Conservation (phyloP, 2,888 invertebrate species). For the Caenorhabditis becei region DNA sequence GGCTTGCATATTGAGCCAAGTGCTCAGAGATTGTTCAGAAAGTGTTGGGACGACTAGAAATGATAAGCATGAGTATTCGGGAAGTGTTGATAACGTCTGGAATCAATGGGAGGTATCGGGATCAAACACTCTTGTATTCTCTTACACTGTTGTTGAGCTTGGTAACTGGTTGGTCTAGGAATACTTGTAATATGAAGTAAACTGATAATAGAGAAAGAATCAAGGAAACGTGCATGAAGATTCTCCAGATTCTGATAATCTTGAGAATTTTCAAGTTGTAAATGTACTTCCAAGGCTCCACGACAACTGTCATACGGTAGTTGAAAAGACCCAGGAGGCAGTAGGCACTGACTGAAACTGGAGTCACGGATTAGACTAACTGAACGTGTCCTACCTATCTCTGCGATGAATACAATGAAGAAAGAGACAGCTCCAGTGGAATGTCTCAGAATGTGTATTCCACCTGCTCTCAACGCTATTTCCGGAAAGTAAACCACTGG, state of each 20-base stretch:
- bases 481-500: conserved; percentile 2
- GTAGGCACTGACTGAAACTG: not conserved
- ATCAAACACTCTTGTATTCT: too few species aligned
- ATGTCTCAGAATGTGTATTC: not conserved
- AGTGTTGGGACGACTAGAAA: too few species aligned
- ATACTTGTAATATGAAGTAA: not conserved
- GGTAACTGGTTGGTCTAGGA: not conserved
- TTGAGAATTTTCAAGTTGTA: not conserved
- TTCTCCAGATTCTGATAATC: not conserved
- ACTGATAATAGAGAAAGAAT: not conserved
- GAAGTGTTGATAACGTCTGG: too few species aligned
- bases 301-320: not conserved
- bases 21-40: too few species aligned
- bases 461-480: not conserved
- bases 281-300: not conserved
- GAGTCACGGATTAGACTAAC: not conserved
- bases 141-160: not conserved
- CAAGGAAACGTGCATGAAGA: not conserved
- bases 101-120: too few species aligned
- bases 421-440: not conserved
- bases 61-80: too few species aligned
- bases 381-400: not conserved
- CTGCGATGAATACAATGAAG: not conserved
- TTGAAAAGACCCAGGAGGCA: not conserved
- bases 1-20: too few species aligned